phyloP scores from a whole-genome alignment of 2,113 vertebrate species.

The Urocolius indicus region DNA sequence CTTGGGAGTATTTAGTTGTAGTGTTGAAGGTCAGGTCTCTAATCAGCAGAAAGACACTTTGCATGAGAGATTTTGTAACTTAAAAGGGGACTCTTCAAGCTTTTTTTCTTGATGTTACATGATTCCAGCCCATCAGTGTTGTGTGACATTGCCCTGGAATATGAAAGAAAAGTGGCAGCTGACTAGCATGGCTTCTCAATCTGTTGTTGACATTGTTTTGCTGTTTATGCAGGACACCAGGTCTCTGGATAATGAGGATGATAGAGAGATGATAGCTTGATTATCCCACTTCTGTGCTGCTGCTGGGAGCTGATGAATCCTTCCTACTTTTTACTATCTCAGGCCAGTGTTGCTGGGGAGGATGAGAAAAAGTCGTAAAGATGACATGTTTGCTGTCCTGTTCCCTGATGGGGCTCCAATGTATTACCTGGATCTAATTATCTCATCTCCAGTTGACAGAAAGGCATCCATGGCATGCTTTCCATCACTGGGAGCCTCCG shows the following conservation, averaged over 20 bases:
- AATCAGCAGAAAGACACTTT: not conserved
- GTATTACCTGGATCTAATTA: conserved; percentile 90
- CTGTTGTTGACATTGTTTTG: not conserved
- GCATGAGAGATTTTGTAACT: not conserved
- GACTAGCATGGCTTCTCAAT: not conserved
- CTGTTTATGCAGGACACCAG: not conserved
- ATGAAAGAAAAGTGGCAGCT: not conserved
- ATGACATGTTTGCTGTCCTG: conserved; percentile 82
- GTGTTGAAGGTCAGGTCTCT: not conserved
- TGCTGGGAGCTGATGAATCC: conserved; percentile 38
- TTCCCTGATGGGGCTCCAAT: conserved; percentile 83
- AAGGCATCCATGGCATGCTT: conserved; percentile 75
- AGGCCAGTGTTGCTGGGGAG: conserved; percentile 67
- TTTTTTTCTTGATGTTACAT: not conserved
- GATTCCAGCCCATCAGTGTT: not conserved
- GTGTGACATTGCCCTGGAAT: not conserved
- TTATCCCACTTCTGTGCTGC: conserved; percentile 57
- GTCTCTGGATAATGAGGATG: conserved; percentile 67
- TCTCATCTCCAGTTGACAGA: conserved; percentile 83
- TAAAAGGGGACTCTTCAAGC: not conserved
- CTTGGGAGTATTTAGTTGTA: not conserved
- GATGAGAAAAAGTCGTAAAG: conserved; percentile 79
- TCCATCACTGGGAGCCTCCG: conserved; percentile 79
- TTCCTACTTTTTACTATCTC: conserved; percentile 63
- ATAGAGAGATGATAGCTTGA: conserved; percentile 67